Base-by-base conservation (phyloP, 2,113 vertebrate genomes). In the Istiophorus platypterus region DNA sequence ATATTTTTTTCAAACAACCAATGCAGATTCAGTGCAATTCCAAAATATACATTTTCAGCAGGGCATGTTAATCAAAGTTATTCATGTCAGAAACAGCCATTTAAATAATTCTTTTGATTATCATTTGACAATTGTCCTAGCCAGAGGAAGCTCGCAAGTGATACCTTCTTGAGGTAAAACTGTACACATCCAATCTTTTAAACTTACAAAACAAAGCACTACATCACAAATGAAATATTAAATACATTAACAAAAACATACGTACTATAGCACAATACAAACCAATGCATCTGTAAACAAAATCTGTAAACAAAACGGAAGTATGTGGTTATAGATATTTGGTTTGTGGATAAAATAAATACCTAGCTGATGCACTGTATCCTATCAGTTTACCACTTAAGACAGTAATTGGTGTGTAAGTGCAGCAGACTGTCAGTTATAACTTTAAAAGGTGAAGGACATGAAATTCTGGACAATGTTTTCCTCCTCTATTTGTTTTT, bases 1-100 rank as follows among this genome's bases (percentile, higher is more conserved):
- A 84, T 85, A 56, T 71, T 66, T 72, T 84, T 81, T 85, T 85
- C 77, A 94, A 94, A 90, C 90, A 85, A 91, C 82, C 81, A 88
- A 92, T 78, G 81, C 84, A 81, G 83, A 91, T 94, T 94, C 91
- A 94, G 93, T 95, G 94, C 94, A 95, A 93, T 93, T 94, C 84
- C 92, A 95, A 93, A 95, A 92, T 94, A 94, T 93, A 93, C 88
- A 92, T 92, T 84, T 90, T 92, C 92, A 93, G 86, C 92, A 92
- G 92, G 90, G 86, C 78, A 90, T 90, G 76, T 93, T 91, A 90
- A 93, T 92, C 81, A 70, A 86, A 81, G 84, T 88, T 85, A 89
- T 90, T 90, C 76, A 81, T 78, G 9, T 92, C 85, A 84, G 84
- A 89, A 88, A 92, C 82, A 84, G 39, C 85, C 75, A 72, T 84